Conservation (phyloP, 2,888 invertebrate species). For the Drosophila ezoana region DNA sequence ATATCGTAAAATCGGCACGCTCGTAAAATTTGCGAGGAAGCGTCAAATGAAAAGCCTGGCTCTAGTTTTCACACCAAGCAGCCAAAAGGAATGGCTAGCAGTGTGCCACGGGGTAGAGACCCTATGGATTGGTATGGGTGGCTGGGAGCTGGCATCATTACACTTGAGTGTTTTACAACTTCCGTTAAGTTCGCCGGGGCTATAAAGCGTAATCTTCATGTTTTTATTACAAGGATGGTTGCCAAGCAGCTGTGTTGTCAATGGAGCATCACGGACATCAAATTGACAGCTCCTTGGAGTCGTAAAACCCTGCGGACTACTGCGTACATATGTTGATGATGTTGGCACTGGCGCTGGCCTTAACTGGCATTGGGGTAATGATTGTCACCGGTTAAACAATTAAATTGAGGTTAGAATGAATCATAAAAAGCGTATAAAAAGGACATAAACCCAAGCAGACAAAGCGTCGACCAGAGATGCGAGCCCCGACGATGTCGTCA, state of each 20-base stretch:
- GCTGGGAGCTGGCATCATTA: slow-evolving; percentile 67
- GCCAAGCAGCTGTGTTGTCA: slow-evolving; percentile 65
- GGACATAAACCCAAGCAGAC: slow-evolving; percentile 78
- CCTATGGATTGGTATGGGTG: neutral
- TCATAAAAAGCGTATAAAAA: slow-evolving; percentile 85
- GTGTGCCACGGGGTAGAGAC: neutral
- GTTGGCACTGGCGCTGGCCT: slow-evolving; percentile 14
- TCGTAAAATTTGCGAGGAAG: slow-evolving; percentile 56
- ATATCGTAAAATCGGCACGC: slow-evolving; percentile 57
- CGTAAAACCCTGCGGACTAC: slow-evolving; percentile 62
- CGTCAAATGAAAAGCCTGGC: slow-evolving; percentile 49
- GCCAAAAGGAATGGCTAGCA: neutral
- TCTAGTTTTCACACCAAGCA: slow-evolving; percentile 73
- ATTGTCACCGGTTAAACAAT: slow-evolving; percentile 85
- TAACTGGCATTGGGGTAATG: slow-evolving; percentile 78
- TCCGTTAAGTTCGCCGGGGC: slow-evolving; percentile 73
- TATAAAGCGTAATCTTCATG: slow-evolving; percentile 80
- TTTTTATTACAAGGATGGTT: slow-evolving; percentile 67
- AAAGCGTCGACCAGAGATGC: slow-evolving; percentile 34
- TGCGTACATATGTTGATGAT: slow-evolving; percentile 61
- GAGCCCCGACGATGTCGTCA: slow-evolving; percentile 67
- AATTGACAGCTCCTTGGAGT: slow-evolving; percentile 78
- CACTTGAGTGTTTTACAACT: slow-evolving; percentile 84
- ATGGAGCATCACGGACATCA: slow-evolving; percentile 76
- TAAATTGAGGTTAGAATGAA: slow-evolving; percentile 85